Percentiles rank a stretch among this genome's conserved stretches.
Conservation (phyloP, 2,888 invertebrate genomes). For the Apotomis capreana region DNA sequence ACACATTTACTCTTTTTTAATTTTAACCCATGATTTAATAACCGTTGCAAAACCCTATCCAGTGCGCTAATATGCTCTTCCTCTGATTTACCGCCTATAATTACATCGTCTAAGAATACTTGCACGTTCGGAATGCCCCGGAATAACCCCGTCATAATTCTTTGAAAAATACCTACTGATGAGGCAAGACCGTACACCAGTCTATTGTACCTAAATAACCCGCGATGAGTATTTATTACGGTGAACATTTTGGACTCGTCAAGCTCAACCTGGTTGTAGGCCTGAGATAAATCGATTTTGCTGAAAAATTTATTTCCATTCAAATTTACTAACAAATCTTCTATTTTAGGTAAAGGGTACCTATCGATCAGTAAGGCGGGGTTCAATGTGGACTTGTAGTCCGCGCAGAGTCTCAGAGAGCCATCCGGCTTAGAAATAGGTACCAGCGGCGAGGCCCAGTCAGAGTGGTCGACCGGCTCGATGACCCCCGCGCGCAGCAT, state of each 20-base stretch:
- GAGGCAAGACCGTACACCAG: not conserved
- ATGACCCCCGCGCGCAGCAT: conserved; percentile 6
- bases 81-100: conserved; percentile 8
- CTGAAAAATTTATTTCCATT: conserved; percentile 14
- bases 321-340: conserved; percentile 2
- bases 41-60: not conserved
- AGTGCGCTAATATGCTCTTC: not conserved
- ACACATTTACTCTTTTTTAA: not conserved
- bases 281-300: not conserved
- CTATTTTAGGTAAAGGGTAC: conserved; percentile 14
- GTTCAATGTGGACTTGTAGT: conserved; percentile 13
- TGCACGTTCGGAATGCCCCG: not conserved
- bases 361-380: conserved; percentile 20
- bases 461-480: conserved; percentile 23
- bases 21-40: not conserved
- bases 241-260: conserved; percentile 15
- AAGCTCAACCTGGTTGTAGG: conserved; percentile 4
- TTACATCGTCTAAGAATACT: conserved; percentile 20
- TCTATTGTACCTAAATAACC: conserved; percentile 3
- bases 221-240: conserved; percentile 10
- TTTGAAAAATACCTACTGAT: conserved; percentile 9
- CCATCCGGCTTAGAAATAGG: conserved; percentile 29
- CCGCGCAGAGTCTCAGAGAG: conserved; percentile 29
- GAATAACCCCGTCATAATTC: conserved; percentile 8
- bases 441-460: conserved; percentile 36